These are phyloP conservation scores for Pantherophis alleghaniensis DNA, from an alignment of 2,797 vertebrate genomes.

Conservation along the genomic window DNA sequence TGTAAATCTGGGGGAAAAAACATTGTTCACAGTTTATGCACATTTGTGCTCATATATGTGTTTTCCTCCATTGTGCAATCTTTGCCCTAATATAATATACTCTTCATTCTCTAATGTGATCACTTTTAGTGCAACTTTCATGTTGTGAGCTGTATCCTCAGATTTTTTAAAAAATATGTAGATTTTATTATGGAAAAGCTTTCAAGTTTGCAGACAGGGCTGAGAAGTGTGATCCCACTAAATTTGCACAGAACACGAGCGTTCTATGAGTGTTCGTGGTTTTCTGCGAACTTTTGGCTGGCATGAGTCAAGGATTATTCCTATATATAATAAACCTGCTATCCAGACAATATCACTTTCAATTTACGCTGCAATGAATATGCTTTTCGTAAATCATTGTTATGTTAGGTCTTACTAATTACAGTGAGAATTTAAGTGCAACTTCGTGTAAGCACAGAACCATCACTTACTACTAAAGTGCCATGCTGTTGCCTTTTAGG, in stretches of 20 bases:
- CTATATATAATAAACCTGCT: not conserved
- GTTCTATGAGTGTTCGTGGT: not conserved
- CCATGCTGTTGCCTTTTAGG: not conserved
- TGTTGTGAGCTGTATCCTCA: not conserved
- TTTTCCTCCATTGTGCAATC: not conserved
- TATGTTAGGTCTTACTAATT: not conserved
- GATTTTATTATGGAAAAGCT: not conserved
- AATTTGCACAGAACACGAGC: not conserved
- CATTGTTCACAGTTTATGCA: not conserved
- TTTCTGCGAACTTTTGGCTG: not conserved
- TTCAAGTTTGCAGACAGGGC: not conserved
- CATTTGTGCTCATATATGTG: not conserved
- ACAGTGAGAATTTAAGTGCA: not conserved
- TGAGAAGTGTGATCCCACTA: not conserved
- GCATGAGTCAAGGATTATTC: not conserved
- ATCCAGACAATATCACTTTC: not conserved
- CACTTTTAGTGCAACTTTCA: not conserved
- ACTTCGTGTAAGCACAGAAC: not conserved
- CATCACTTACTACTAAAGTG: not conserved
- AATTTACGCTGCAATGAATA: not conserved
- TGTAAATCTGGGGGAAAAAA: not conserved
- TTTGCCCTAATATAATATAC: not conserved
- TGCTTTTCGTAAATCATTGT: not conserved
- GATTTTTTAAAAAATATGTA: not conserved
- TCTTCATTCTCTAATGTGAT: not conserved